Base-by-base conservation (phyloP, 2,888 invertebrate genomes). In the Dugesia japonica region DNA sequence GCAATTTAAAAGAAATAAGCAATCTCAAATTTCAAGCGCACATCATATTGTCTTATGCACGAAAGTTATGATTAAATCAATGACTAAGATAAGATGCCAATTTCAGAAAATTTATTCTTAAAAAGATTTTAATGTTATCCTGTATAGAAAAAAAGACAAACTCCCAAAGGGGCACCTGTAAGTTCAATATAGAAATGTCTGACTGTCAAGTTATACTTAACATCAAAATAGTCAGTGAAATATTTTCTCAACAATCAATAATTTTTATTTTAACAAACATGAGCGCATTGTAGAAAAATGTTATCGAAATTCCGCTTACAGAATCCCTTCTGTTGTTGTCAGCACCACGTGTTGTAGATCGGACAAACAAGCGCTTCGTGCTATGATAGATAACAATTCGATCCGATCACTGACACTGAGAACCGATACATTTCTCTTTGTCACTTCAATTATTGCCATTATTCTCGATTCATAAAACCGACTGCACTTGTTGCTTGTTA, bases 1-100 rank as follows among this genome's bases (percentile, higher is more conserved):
- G 56, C 56, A 56, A 56, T 56, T 56, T 56, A n/a, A 56, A 56
- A 56, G 56, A 56, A 56, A 56, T 56, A 56, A 56, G 56, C 56
- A 56, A 56, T 56, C 56, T 56, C n/a, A 4, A 56, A 56, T 31
- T 56, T 56, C 56, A n/a, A 56, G 56, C 4, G 56, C 56, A 9
- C 23, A 4, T 56, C 56, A n/a, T 23, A 13, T 23, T 20, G 56
- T n/a, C 23, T 56, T n/a, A 56, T 56, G 56, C 56, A 56, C 56
- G 56, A n/a, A 56, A 56, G 56, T 56, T 56, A 23, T 56, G 9
- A 56, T 56, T 38, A 56, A 56, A 56, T 56, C 4, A 7, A n/a
- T 56, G 23, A 56, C 56, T n/a, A 56, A 20, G 9, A 56, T 56
- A 56, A 56, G 56, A 56, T 56, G 4, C 56, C 56, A 56, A 56